Conservation (phyloP, 2,888 invertebrate species). For the Leuctra nigra region DNA sequence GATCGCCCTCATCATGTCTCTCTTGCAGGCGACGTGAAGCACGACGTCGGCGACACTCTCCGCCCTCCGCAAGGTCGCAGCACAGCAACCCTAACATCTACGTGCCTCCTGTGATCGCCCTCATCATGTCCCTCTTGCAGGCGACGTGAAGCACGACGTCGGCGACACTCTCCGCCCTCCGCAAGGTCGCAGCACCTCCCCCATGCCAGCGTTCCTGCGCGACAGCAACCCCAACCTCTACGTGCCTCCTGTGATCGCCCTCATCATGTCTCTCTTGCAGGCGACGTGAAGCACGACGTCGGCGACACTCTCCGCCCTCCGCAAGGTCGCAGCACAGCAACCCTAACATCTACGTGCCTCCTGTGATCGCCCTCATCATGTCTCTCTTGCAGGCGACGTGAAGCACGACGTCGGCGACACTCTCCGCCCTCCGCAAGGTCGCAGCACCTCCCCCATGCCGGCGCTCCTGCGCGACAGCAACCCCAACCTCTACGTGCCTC, state of each 20-base stretch:
- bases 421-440: constrained; percentile 18
- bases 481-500: constrained; percentile 34
- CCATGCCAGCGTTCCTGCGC: constrained; percentile 34
- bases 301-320: too few species aligned
- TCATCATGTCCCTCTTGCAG: too few species aligned
- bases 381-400: too few species aligned
- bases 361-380: constrained; percentile 27
- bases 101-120: constrained; percentile 28
- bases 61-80: constrained; percentile 36
- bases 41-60: constrained; percentile 35
- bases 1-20: too few species aligned
- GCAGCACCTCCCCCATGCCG: constrained; percentile 35
- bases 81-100: constrained; percentile 38
- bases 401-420: too few species aligned
- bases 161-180: not conserved
- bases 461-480: constrained; percentile 37
- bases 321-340: too few species aligned
- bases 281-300: too few species aligned
- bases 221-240: constrained; percentile 38
- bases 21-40: too few species aligned
- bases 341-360: constrained; percentile 34
- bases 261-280: too few species aligned
- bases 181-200: constrained; percentile 34
- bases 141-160: too few species aligned
- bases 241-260: constrained; percentile 28